Evolutionary conservation across 2,113 vertebrate genomes (phyloP).

Genomic region (Agapornis roseicollis): DNA sequence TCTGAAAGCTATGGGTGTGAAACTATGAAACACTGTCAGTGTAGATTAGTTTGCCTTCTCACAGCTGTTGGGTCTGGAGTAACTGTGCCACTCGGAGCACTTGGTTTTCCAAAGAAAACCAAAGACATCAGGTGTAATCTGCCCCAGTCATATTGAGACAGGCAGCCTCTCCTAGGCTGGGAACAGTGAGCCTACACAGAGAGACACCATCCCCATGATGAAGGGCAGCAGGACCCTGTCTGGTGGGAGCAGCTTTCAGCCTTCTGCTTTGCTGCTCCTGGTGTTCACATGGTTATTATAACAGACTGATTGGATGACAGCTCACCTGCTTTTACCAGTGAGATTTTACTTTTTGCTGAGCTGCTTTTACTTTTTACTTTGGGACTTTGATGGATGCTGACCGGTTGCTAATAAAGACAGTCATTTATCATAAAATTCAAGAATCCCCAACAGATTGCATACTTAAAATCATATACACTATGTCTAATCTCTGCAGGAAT

Average conservation of each 20-base stretch:
- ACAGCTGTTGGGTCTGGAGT: not conserved
- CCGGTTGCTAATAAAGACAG: not conserved
- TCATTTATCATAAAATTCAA: not conserved
- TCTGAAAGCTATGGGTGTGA: not conserved
- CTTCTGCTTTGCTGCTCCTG: not conserved
- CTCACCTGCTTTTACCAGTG: not conserved
- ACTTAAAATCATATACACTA: not conserved
- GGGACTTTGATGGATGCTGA: not conserved
- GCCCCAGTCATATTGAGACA: not conserved
- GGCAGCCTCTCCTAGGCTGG: not conserved
- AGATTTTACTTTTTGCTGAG: too few relatives aligned
- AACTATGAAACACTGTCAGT: rapidly evolving
- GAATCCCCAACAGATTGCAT: not conserved
- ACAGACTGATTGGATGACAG: rapidly evolving
- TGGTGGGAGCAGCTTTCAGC: not conserved
- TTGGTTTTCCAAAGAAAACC: not conserved
- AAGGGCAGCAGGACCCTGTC: not conserved
- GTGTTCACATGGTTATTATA: not conserved
- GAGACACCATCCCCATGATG: not conserved
- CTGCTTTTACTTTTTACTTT: not conserved
- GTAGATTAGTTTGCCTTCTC: not conserved
- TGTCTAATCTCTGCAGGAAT: not conserved
- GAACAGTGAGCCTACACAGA: too few relatives aligned
- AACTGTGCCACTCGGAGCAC: not conserved
- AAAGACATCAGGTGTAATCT: not conserved